Evolutionary conservation across 2,888 invertebrate genomes (phyloP).

Genomic region (Rhopalosiphum nymphaeae): DNA sequence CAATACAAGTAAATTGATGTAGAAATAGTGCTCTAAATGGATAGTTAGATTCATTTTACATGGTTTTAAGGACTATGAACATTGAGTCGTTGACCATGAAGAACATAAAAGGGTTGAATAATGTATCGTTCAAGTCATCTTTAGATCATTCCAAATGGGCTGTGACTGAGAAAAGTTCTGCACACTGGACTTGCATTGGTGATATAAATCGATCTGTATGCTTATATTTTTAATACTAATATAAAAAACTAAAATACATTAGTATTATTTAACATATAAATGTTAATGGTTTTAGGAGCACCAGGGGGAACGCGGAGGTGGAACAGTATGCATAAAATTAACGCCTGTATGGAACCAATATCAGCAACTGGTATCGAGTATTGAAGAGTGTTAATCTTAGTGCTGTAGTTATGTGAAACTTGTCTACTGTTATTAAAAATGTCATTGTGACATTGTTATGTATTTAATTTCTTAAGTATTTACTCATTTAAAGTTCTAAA

Average conservation of each 20-base stretch:
- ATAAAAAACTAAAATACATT: conserved; percentile 23
- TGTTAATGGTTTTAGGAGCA: conserved; percentile 74
- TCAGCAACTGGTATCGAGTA: conserved; percentile 74
- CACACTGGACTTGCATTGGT: conserved; percentile 87
- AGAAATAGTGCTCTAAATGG: neutral
- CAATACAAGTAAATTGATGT: conserved; percentile 70
- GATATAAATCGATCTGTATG: conserved; percentile 92
- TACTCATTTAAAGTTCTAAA: neutral
- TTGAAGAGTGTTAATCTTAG: conserved; percentile 73
- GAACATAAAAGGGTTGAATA: conserved; percentile 68
- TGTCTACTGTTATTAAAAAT: neutral
- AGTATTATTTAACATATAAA: conserved; percentile 34
- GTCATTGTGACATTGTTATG: too few species aligned
- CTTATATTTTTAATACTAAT: conserved; percentile 61
- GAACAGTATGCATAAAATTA: conserved; percentile 84
- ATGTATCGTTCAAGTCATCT: conserved; percentile 74
- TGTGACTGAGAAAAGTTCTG: conserved; percentile 73
- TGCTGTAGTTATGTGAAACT: neutral
- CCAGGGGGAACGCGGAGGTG: conserved; percentile 86
- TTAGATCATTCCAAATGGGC: conserved; percentile 92
- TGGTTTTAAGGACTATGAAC: conserved; percentile 38
- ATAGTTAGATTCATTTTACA: neutral
- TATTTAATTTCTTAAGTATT: neutral
- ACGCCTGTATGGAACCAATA: conserved; percentile 77
- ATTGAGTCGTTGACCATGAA: conserved; percentile 29